Evolutionary conservation across 2,888 invertebrate genomes (phyloP), one percentile per base, ranked within the genome.

Genomic region (Exocentrus adspersus): DNA sequence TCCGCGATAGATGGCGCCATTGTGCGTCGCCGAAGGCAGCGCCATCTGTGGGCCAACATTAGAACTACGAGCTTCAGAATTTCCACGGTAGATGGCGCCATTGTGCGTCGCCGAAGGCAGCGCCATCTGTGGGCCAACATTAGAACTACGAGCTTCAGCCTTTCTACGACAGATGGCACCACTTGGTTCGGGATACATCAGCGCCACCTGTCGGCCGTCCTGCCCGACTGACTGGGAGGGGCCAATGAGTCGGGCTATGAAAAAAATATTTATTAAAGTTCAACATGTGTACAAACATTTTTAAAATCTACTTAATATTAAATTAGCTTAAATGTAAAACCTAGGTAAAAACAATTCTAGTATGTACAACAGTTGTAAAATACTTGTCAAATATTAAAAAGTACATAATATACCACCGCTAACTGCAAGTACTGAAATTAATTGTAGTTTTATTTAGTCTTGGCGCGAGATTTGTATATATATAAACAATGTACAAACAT

Each of bases 201-300:
- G n/a, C n/a, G n/a, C n/a, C n/a, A n/a, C n/a, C n/a, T 24, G 7
- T 24, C 24, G 7, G 7, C 24, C 7, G 24, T 24, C n/a, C n/a
- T 24, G 7, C 3, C 7, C 24, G 3, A 7, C 7, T 24, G 24
- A 24, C 7, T 2, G 14, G 30, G 14, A 17, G 9, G 16, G 5
- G 42, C 28, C 16, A 51, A 30, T 42, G 43, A 48, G 24, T n/a
- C 6, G 9, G 9, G 43, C 20, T 50, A 50, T 53, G 69, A 68
- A 76, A 74, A 75, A 77, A 74, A 75, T 30, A 73, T 77, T 77
- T 75, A 75, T 77, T 74, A 73, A 77, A 75, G 57, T 68, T 78
- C 76, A 79, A 78, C 78, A 79, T 77, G 75, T 78, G 72, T 78
- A 79, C 78, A 78, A 78, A 77, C 69, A 72, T 72, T 66, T 70